phyloP scores from a whole-genome alignment of 1,140 invertebrate species.

The Batillaria attramentaria region DNA sequence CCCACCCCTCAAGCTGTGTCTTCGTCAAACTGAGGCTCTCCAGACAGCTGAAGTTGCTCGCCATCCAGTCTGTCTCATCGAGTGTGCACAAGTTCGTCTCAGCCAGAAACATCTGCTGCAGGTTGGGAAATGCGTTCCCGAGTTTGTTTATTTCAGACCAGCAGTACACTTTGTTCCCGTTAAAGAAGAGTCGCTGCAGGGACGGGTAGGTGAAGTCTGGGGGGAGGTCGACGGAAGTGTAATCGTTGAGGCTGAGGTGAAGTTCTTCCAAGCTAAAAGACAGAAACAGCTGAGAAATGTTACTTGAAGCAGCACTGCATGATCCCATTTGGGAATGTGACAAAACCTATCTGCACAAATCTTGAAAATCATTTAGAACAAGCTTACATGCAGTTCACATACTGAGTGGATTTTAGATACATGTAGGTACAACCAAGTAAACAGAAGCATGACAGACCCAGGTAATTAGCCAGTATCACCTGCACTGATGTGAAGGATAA shows the following conservation, averaged over 20 bases:
- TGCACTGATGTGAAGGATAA: no score
- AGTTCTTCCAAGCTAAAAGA: conserved; percentile 83
- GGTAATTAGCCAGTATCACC: no score
- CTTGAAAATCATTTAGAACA: background rate
- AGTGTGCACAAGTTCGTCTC: conserved; percentile 77
- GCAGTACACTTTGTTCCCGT: conserved; percentile 81
- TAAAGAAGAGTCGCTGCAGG: conserved; percentile 50
- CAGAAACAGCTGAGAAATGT: conserved; percentile 27
- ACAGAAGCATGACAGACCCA: no score
- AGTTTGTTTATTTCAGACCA: conserved; percentile 89
- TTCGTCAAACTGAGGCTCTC: conserved; percentile 88
- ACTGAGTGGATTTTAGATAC: background rate
- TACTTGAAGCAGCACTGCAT: background rate
- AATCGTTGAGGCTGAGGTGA: conserved; percentile 88
- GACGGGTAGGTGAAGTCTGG: conserved; percentile 70
- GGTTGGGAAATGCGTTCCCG: conserved; percentile 82
- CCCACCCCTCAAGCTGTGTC: conserved; percentile 86
- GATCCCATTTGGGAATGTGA: background rate
- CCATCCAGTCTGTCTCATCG: background rate
- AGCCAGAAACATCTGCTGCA: conserved; percentile 87
- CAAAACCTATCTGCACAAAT: no score
- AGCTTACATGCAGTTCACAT: background rate
- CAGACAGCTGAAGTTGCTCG: conserved; percentile 76
- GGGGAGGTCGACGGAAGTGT: conserved; percentile 80
- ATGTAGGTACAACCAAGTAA: background rate